Evolutionary conservation across 1,140 invertebrate species (phyloP), one percentile per base, ranked within the genome.

Genomic region (Holcopasites calliopsidis): DNA sequence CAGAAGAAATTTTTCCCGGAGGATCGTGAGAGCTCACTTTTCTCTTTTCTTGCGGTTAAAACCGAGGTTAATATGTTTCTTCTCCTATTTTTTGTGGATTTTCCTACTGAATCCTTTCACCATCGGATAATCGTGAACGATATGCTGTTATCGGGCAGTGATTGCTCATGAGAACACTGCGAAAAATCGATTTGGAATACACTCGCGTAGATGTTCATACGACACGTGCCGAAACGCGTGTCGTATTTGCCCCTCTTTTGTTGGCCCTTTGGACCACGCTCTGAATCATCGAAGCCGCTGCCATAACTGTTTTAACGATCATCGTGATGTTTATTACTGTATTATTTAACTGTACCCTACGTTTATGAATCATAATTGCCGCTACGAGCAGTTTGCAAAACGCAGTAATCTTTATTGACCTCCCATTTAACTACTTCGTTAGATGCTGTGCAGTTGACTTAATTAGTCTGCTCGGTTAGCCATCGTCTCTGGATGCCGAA

Each of bases 11-110:
- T 42, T 58, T 11, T 35, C 40, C 52, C 40, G 47, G n/a, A 58
- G 38, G 35, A 47, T 18, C 58, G 75, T 69, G 80, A 82, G 82
- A 82, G 79, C 78, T 2, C 31, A 31, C 33, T 77, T 76, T 72
- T 64, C 58, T 57, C 72, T 42, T 60, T 82, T 76, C 52, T 62
- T 57, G 52, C 38, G n/a, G 10, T 8, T 0, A 8, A 18, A 1
- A 8, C 2, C 5, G 21, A 10, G 5, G 0, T 65, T 65, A 23
- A 35, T 28, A 7, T 23, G n/a, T 33, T 42, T 54, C 47, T 10
- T 23, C 3, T 31, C 10, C 16, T n/a, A 31, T 38, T 61, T 26
- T 60, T 38, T 2, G 7, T 0, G 0, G 8, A 0, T 23, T 38
- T 8, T 21, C 8, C 28, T 44, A n/a, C 21, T 26, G 21, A 52